Percentiles rank a stretch among this genome's conserved stretches.
Evolutionary conservation across 2,888 invertebrate genomes (phyloP).

Genomic region (Tiliacea aurago): DNA sequence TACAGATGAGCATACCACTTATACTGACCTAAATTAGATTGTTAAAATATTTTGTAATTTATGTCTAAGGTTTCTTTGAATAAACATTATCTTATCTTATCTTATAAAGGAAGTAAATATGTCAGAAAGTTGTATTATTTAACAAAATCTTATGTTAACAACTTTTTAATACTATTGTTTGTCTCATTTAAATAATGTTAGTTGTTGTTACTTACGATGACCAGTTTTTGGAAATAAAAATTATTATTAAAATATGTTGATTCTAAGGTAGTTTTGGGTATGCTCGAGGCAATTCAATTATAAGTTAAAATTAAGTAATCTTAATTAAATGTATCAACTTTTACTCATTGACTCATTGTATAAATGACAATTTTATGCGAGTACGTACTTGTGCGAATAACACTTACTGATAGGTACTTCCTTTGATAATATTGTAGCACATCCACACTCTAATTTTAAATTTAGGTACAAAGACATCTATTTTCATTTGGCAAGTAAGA

Average conservation of each 20-base stretch:
- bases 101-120: background rate
- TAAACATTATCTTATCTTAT: no score
- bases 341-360: constrained; percentile 55
- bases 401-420: constrained; percentile 64
- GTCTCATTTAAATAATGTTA: background rate
- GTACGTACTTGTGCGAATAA: constrained; percentile 46
- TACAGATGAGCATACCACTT: no score
- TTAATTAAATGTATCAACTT: constrained; percentile 61
- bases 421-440: constrained; percentile 60
- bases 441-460: constrained; percentile 31
- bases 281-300: constrained; percentile 3
- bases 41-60: no score
- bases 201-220: background rate
- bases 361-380: constrained; percentile 54
- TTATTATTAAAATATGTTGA: background rate
- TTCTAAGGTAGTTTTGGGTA: background rate
- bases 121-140: background rate
- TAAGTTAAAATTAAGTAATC: constrained; percentile 22
- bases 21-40: no score
- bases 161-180: background rate
- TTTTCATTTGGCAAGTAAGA: constrained; percentile 8
- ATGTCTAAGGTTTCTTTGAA: no score
- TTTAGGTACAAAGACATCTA: constrained; percentile 21
- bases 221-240: background rate
- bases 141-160: background rate